Percentiles rank a stretch among this genome's conserved stretches.
phyloP scores from a whole-genome alignment of 1,140 invertebrate genomes.

The Drosophila virilis region DNA sequence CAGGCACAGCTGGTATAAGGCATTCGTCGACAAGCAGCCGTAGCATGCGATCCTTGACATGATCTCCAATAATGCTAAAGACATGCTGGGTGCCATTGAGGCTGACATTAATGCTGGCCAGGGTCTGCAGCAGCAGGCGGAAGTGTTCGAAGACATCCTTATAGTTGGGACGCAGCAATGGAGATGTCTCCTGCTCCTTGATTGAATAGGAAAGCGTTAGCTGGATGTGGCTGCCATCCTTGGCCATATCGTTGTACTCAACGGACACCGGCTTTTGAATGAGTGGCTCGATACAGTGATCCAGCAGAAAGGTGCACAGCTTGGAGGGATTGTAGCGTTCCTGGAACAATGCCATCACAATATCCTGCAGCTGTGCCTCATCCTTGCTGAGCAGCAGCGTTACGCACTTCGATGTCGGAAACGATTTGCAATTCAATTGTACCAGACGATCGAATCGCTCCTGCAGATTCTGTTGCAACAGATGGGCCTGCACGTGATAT shows the following conservation, averaged over 20 bases:
- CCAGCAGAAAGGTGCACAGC: slow-evolving; percentile 71
- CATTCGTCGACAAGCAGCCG: slow-evolving; percentile 90
- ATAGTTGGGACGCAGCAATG: slow-evolving; percentile 83
- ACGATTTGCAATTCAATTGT: slow-evolving; percentile 73
- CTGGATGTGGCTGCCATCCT: slow-evolving; percentile 30
- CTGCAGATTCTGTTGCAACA: slow-evolving; percentile 75
- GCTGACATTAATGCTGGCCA: slow-evolving; percentile 86
- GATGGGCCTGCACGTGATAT: slow-evolving; percentile 70
- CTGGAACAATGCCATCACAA: slow-evolving; percentile 75
- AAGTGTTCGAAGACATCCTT: slow-evolving; percentile 87
- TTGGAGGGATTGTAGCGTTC: slow-evolving; percentile 69
- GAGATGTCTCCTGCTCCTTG: slow-evolving; percentile 43
- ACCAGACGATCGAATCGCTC: slow-evolving; percentile 73
- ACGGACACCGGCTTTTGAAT: slow-evolving; percentile 75
- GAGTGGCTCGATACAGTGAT: slow-evolving; percentile 79
- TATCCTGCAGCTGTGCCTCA: slow-evolving; percentile 69
- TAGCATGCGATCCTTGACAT: slow-evolving; percentile 87
- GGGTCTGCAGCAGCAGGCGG: slow-evolving; percentile 86
- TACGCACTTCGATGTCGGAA: slow-evolving; percentile 73
- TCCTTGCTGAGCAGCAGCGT: slow-evolving; percentile 74
- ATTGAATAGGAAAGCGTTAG: slow-evolving; percentile 75
- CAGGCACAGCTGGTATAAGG: slow-evolving; percentile 90
- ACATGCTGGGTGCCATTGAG: slow-evolving; percentile 85
- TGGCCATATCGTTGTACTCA: slow-evolving; percentile 53
- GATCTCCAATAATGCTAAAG: slow-evolving; percentile 87